Evolutionary conservation across 2,888 invertebrate genomes (phyloP), one percentile per base, ranked within the genome.

Genomic region (Cerastis leucographa): DNA sequence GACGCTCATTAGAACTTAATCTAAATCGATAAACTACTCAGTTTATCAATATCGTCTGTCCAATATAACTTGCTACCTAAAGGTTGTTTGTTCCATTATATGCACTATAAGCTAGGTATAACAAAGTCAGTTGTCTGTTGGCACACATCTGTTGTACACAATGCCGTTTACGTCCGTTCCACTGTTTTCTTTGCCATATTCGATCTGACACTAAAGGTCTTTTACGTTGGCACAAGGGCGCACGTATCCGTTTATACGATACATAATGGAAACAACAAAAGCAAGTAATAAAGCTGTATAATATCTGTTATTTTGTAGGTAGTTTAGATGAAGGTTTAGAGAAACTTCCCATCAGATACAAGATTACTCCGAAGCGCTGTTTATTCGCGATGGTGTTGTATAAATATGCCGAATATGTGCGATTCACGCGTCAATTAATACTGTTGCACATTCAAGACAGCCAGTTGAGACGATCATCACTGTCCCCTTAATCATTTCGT

Each of bases 181-280:
- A 87, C 84, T 84, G 87, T 90, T 90, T 91, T 91, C 90, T 88
- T 89, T 80, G 87, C 91, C 92, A 89, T 93, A 90, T 91, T 89
- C 71, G 90, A 88, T 87, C 81, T 86, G 91, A 89, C 89, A 86
- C 76, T 76, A 90, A 85, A 93, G 92, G 93, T 91, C 91, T 84
- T 87, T 86, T 90, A 88, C 87, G 85, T 88, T 89, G 80, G 83
- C 75, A 77, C 85, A 92, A 92, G 91, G 92, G 85, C 89, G 76
- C 70, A 72, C 74, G 59, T 71, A 87, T 69, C 68, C 44, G 59
- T 69, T 65, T 72, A 80, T 49, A 59, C 42, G 65, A 85, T 66
- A 49, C 62, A 81, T 66, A 49, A n/a, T 56, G 40, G 11, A 61
- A 51, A 65, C 22, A 65, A 66, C 40, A 67, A 64, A 17, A 64